Base-by-base conservation (phyloP, 2,113 vertebrate species). In the Muscicapa adusta region DNA sequence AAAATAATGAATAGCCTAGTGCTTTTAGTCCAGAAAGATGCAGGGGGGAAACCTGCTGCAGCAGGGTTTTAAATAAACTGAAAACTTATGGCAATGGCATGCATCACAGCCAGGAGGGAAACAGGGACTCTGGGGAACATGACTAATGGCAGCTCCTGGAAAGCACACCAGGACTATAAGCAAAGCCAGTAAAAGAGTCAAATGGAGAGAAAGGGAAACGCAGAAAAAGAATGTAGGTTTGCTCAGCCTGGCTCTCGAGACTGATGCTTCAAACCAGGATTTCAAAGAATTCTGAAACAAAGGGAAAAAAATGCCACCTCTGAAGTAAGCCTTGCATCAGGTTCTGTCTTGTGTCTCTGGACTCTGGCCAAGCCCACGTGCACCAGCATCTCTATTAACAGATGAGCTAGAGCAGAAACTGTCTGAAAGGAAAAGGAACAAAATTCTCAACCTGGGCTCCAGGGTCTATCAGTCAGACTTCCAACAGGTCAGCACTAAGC, bases 31-130 rank as follows among this genome's bases (percentile, higher is more conserved):
- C 6, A 0, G 81, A 76, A 95, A 91, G 73, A 92, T n/a, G 29
- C 40, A 25, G 90, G 61, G 53, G 45, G 93, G 19, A 36, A 66
- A 79, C 9, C 42, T 25, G 81, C 84, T 58, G 93, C 89, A 85
- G 95, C 65, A 51, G 79, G 58, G 76, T 87, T 91, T 92, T 82
- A 96, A 95, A 93, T 80, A 97, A 93, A 89, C 83, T 66, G 88
- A 45, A 94, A 95, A 83, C 51, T 71, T 70, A 6, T 43, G n/a
- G 67, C 0, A 0, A 53, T 70, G 80, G 73, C 93, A 92, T 87
- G 87, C 63, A 82, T 91, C 78, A 93, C 17, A n/a, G 85, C 70
- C n/a, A 85, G 80, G 75, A 94, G 87, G 26, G 70, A 67, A 94
- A 84, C 43, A 10, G 36, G 36, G 89, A 94, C 95, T 94, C 87